These are phyloP conservation scores for Toxotes chatareus DNA, from an alignment of 2,113 vertebrate species.

Conservation along the genomic window DNA sequence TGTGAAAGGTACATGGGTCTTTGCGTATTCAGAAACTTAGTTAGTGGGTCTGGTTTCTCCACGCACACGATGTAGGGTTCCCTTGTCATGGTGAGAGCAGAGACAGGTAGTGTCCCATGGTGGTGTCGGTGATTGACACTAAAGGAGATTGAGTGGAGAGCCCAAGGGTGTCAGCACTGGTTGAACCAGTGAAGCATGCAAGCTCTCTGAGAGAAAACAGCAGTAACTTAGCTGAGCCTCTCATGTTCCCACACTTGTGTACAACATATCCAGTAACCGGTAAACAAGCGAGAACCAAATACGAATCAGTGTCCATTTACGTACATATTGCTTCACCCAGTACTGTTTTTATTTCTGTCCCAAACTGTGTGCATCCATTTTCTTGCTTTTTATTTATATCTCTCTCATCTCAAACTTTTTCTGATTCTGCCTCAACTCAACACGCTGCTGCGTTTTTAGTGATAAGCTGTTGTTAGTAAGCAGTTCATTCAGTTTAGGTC, in stretches of 20 bases:
- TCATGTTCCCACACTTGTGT: slow-evolving; percentile 71
- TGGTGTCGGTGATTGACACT: slow-evolving; percentile 50
- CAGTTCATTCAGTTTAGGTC: slow-evolving; percentile 42
- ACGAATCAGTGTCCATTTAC: slow-evolving; percentile 50
- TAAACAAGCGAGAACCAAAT: slow-evolving; percentile 68
- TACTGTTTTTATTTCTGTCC: not conserved
- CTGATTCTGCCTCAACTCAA: not conserved
- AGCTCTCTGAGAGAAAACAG: slow-evolving; percentile 38
- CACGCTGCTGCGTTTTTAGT: not conserved
- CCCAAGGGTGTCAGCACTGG: slow-evolving; percentile 59
- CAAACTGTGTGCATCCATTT: not conserved
- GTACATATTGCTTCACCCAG: not conserved
- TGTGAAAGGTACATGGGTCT: slow-evolving; percentile 40
- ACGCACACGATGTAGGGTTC: slow-evolving; percentile 31
- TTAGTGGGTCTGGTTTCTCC: slow-evolving; percentile 65
- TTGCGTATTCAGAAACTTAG: slow-evolving; percentile 33
- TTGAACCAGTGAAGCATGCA: slow-evolving; percentile 62
- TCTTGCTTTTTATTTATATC: not conserved
- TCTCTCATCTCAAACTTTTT: not conserved
- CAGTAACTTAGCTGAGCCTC: slow-evolving; percentile 70
- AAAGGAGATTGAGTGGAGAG: slow-evolving; percentile 62
- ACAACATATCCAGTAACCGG: slow-evolving; percentile 67
- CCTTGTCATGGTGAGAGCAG: slow-evolving; percentile 49
- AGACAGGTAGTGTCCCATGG: slow-evolving; percentile 55
- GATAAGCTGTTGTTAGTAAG: slow-evolving; percentile 34